These are phyloP conservation scores for Cassiopea andromeda DNA, from an alignment of 30 jellyfish, hydroid and myxozoan genomes.

Conservation along the genomic window DNA sequence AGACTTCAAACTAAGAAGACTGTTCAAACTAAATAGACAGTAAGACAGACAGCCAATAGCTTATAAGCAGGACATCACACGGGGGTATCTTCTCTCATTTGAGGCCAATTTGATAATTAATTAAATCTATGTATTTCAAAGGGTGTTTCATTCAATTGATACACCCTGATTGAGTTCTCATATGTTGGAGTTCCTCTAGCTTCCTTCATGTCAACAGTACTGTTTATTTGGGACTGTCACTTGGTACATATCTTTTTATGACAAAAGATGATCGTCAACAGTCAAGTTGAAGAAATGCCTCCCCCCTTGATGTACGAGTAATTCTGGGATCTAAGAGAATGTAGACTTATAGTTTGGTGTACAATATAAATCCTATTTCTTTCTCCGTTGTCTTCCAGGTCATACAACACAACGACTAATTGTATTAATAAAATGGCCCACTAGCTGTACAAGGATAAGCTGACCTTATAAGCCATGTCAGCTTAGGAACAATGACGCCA, in stretches of 20 bases:
- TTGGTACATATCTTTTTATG: neutral
- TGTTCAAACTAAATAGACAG: too few species aligned
- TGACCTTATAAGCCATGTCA: neutral
- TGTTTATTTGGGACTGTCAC: too few species aligned
- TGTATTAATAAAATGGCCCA: slow-evolving; percentile 11
- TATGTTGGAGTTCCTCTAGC: too few species aligned
- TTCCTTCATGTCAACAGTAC: too few species aligned
- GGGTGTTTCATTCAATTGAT: too few species aligned
- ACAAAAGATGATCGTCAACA: neutral
- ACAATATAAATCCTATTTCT: slow-evolving; percentile 12
- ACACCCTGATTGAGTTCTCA: too few species aligned
- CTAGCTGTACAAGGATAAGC: slow-evolving; percentile 1
- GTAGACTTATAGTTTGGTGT: neutral
- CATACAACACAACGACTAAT: slow-evolving; percentile 6
- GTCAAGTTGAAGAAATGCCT: neutral
- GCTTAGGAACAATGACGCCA: neutral
- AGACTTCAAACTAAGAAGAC: too few species aligned
- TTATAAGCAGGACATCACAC: too few species aligned
- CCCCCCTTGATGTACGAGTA: neutral
- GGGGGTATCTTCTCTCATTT: too few species aligned
- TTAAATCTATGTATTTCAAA: too few species aligned
- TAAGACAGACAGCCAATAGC: too few species aligned
- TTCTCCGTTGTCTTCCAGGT: slow-evolving; percentile 15
- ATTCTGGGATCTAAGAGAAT: neutral
- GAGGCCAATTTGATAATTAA: too few species aligned